Evolutionary conservation across 2,797 vertebrate genomes (phyloP), one percentile per base, ranked within the genome.

Genomic region (Aplochiton taeniatus): DNA sequence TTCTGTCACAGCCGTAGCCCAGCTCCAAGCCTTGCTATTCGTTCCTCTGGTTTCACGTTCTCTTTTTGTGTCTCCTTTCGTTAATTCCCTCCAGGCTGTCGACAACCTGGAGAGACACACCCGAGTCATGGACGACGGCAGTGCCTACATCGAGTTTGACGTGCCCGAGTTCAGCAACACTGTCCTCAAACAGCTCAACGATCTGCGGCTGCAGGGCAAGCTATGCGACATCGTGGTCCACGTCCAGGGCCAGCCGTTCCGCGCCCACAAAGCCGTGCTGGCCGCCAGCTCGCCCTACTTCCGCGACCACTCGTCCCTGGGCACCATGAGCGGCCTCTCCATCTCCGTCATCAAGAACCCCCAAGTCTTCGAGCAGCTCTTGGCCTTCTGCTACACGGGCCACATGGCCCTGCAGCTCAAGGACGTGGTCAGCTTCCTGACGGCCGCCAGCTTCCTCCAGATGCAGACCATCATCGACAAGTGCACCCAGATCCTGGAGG

Each of bases 391-490:
- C 90, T 99, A 99, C 93, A 99, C 98, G 62, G 98, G 98, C 88
- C 97, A 93, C 85, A 98, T 99, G 95, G 95, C 97, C 60, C 87
- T 99, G 85, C 96, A 96, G 77, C 93, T 99, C 75, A 98, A 97
- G 83, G 98, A 99, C 48, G 96, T 99, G 48, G 95, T 99, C 83
- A 98, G 97, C 78, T 99, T 98, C 83, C 93, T 99, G 13, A 99
- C 98, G 0, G 98, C 98, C 16, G 98, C 98, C 67, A 99, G 97
- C 91, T 99, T 99, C 78, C 93, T 99, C 55, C 98, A 99, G 89
- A 99, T 99, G 98, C 98, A 99, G 85, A 91, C 95, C 1, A 96
- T 99, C 85, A 99, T 99, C 17, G 98, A 99, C 87, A 98, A 98
- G 83, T 99, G 98, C 82, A 99, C 97, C 0, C 95, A 98, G 84